A percentile compares a stretch with the other conserved stretches of the same genome.
Conservation (phyloP, 2,113 vertebrate genomes). For the Cettia cetti region DNA sequence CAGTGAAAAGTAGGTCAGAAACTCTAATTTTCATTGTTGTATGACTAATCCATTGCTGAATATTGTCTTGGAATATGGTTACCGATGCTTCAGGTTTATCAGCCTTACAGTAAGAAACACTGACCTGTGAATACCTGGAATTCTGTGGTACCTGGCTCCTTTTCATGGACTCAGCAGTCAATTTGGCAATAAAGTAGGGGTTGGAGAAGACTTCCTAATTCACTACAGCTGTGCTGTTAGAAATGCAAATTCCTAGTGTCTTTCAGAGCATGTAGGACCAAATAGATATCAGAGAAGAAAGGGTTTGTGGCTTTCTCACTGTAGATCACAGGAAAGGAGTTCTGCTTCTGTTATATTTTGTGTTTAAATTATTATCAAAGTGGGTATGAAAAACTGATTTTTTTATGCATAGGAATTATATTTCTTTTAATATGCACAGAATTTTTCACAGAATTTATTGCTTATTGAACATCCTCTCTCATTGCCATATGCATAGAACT, state of each 20-base stretch:
- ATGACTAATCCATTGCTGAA: neutral
- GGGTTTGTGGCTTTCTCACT: neutral
- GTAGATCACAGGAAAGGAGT: neutral
- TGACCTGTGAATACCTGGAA: neutral
- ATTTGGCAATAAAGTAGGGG: neutral
- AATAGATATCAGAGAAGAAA: neutral
- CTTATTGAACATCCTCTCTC: neutral
- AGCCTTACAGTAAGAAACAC: neutral
- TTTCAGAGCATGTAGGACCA: neutral
- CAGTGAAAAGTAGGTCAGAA: neutral
- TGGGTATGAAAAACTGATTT: neutral
- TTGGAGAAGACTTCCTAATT: neutral
- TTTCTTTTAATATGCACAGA: neutral
- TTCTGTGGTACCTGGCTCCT: neutral
- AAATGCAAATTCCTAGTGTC: neutral
- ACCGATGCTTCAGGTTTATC: neutral
- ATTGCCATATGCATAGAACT: neutral
- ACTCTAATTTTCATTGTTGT: neutral
- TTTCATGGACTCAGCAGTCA: neutral
- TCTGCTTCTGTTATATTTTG: neutral
- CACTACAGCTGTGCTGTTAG: neutral
- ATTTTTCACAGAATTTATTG: neutral
- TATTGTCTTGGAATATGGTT: neutral
- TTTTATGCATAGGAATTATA: neutral
- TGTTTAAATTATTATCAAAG: neutral